phyloP scores from a whole-genome alignment of 1,140 invertebrate genomes.

The Brachionus manjavacas region DNA sequence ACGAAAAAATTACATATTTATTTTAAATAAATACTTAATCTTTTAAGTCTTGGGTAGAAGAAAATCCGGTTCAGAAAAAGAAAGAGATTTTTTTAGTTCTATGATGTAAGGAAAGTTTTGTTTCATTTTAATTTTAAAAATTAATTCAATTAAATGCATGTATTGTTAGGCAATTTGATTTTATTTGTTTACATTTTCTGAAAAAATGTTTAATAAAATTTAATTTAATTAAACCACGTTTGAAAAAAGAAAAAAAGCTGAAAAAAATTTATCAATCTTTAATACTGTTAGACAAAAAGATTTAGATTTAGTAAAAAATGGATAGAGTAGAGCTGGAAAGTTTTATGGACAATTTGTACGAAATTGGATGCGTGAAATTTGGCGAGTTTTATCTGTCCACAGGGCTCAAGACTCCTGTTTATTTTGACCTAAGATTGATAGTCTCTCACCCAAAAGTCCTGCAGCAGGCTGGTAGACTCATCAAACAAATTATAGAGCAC shows the following conservation, averaged over 20 bases:
- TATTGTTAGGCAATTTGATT: background rate
- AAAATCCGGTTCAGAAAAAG: background rate
- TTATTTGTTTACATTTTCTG: background rate
- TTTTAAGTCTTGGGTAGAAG: background rate
- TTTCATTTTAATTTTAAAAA: background rate
- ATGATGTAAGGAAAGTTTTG: background rate
- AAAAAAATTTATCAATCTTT: too few relatives aligned
- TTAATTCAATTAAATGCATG: background rate
- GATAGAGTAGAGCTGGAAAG: background rate
- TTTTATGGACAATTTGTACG: slow-evolving; percentile 41
- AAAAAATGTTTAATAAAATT: background rate
- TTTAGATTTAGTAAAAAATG: slow-evolving; percentile 63
- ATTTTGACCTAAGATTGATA: slow-evolving; percentile 84
- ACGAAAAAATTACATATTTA: too few relatives aligned
- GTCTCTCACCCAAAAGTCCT: slow-evolving; percentile 78
- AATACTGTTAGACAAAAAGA: too few relatives aligned
- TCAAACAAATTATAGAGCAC: background rate
- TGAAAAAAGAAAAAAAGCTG: background rate
- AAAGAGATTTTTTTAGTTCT: background rate
- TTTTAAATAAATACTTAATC: too few relatives aligned
- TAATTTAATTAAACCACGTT: slow-evolving; percentile 13
- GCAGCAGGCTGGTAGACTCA: slow-evolving; percentile 47
- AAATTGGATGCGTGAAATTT: slow-evolving; percentile 40
- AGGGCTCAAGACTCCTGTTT: slow-evolving; percentile 82
- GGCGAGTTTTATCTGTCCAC: slow-evolving; percentile 12